Evolutionary conservation across 2,888 invertebrate species (phyloP).

Genomic region (Ceratothoa steindachneri): DNA sequence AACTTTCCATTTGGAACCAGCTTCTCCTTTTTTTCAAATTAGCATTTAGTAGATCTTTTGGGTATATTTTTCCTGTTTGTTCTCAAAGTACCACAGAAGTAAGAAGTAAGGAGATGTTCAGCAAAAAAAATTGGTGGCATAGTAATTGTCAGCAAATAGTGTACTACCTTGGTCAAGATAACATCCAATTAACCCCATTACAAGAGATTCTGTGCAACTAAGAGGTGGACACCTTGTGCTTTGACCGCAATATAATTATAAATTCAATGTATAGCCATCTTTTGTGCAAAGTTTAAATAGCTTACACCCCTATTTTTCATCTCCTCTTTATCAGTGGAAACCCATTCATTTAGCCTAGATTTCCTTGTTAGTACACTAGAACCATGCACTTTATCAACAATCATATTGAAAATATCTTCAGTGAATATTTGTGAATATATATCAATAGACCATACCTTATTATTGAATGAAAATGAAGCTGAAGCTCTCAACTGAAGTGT

Average conservation of each 20-base stretch:
- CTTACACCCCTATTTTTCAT: slow-evolving; percentile 31
- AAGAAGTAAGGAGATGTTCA: slow-evolving; percentile 17
- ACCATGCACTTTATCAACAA: too few relatives aligned
- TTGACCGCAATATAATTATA: slow-evolving; percentile 12
- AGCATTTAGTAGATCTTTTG: slow-evolving; percentile 1
- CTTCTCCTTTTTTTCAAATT: slow-evolving; percentile 20
- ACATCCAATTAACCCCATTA: neutral
- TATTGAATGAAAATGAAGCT: too few relatives aligned
- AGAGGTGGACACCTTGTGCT: neutral
- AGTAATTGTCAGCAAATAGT: slow-evolving; percentile 21
- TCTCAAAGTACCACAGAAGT: slow-evolving; percentile 23
- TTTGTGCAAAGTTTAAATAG: slow-evolving; percentile 24
- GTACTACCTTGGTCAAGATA: slow-evolving; percentile 15
- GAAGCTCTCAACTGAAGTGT: too few relatives aligned
- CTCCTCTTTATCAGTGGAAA: too few relatives aligned
- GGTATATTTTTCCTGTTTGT: slow-evolving; percentile 11
- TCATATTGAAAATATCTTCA: too few relatives aligned
- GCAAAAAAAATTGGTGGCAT: slow-evolving; percentile 10
- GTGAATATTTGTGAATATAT: too few relatives aligned
- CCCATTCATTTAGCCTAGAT: too few relatives aligned
- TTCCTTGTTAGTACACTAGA: too few relatives aligned
- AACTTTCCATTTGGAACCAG: slow-evolving; percentile 14
- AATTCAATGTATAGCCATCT: slow-evolving; percentile 21
- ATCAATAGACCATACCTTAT: too few relatives aligned
- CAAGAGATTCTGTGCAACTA: slow-evolving; percentile 11